Evolutionary conservation across 2,113 vertebrate species (phyloP).

Genomic region (Sterrhoptilus dennistouni): DNA sequence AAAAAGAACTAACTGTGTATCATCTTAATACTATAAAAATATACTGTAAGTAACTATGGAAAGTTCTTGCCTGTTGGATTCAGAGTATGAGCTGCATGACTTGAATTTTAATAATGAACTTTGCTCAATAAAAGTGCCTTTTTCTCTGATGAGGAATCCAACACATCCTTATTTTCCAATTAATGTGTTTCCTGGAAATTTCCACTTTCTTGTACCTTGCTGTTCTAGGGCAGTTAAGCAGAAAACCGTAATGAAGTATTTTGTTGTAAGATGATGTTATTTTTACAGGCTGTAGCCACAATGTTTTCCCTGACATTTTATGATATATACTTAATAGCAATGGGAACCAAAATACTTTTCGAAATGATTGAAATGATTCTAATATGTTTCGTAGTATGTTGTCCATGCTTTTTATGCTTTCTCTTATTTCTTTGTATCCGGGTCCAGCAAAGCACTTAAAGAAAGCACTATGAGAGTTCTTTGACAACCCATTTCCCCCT

Average conservation of each 20-base stretch:
- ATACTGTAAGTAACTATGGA: neutral
- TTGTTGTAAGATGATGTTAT: neutral
- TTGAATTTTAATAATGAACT: conserved; percentile 5
- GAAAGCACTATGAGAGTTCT: neutral
- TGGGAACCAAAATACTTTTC: neutral
- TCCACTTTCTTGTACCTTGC: neutral
- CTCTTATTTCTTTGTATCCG: neutral
- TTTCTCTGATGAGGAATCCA: neutral
- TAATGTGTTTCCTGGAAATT: neutral
- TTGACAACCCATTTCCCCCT: neutral
- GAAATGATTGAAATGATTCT: neutral
- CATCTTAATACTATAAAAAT: neutral
- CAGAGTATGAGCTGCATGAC: neutral
- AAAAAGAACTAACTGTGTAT: neutral
- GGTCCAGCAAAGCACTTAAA: conserved; percentile 63
- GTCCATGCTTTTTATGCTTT: neutral
- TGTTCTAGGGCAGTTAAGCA: neutral
- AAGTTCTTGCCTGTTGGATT: neutral
- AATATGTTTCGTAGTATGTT: neutral
- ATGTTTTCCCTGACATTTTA: neutral
- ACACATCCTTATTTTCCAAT: neutral
- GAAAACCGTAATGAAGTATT: neutral
- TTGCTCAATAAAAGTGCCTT: neutral
- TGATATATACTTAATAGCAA: conserved; percentile 11
- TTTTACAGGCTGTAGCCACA: neutral